phyloP scores from a whole-genome alignment of 2,113 vertebrate genomes.

The Tor tambroides region DNA sequence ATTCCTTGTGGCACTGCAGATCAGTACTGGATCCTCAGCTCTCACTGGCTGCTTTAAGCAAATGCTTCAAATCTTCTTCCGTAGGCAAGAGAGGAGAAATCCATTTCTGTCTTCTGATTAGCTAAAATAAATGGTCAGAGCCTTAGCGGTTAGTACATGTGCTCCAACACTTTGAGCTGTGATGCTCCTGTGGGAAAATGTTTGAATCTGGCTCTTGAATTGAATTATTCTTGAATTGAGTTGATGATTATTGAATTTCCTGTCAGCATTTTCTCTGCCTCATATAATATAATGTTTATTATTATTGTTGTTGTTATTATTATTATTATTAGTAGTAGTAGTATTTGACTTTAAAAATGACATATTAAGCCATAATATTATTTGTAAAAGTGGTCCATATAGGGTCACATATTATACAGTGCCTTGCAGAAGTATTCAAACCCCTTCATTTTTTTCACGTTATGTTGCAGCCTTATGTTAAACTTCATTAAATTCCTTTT shows the following conservation, averaged over 20 bases:
- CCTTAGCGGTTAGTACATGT: background rate
- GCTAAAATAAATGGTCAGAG: slow-evolving; percentile 13
- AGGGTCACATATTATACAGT: too few relatives aligned
- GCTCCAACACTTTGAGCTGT: background rate
- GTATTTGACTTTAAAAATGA: too few relatives aligned
- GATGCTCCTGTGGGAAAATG: background rate
- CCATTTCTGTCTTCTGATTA: slow-evolving; percentile 26
- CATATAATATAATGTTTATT: too few relatives aligned
- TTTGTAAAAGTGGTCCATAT: too few relatives aligned
- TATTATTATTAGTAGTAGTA: too few relatives aligned
- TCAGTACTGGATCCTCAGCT: background rate
- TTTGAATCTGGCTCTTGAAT: background rate
- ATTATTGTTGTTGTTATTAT: too few relatives aligned
- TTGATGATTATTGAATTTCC: background rate
- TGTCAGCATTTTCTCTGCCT: background rate
- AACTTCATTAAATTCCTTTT: too few relatives aligned
- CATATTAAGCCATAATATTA: too few relatives aligned
- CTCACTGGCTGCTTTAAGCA: slow-evolving; percentile 9
- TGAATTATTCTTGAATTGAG: too few relatives aligned
- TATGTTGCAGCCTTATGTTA: too few relatives aligned
- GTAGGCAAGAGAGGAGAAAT: background rate
- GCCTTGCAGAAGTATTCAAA: too few relatives aligned
- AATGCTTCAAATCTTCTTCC: slow-evolving; percentile 28
- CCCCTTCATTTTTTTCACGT: too few relatives aligned
- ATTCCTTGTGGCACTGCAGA: slow-evolving; percentile 35